Percentiles rank a stretch among this genome's conserved stretches.
Conservation (phyloP, 2,888 invertebrate genomes). For the Petrolisthes manimaculis region DNA sequence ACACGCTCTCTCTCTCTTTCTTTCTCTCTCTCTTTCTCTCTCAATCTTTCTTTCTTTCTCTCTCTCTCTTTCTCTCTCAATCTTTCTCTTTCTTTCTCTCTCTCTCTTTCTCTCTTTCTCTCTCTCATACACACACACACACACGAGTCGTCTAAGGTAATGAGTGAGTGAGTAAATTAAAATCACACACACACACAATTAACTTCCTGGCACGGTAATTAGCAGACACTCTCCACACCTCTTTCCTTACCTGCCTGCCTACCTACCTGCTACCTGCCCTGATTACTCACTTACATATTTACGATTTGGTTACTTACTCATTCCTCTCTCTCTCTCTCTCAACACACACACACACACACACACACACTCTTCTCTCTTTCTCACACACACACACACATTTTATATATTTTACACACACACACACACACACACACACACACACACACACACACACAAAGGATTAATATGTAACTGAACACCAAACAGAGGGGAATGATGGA, state of each 20-base stretch:
- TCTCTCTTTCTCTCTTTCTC: background rate
- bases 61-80: too few relatives aligned
- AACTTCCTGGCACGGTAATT: too few relatives aligned
- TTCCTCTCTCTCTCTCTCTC: too few relatives aligned
- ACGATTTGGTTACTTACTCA: background rate
- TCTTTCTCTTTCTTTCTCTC: too few relatives aligned
- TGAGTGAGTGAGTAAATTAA: too few relatives aligned
- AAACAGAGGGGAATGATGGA: background rate
- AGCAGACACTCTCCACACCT: too few relatives aligned
- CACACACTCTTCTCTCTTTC: background rate
- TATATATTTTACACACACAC: constrained; percentile 31
- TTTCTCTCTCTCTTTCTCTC: too few relatives aligned
- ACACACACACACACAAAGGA: constrained; percentile 6
- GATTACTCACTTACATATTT: background rate
- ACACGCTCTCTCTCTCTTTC: too few relatives aligned
- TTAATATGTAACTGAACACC: background rate
- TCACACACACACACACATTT: constrained; percentile 32
- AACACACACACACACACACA: too few relatives aligned
- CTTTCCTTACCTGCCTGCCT: background rate
- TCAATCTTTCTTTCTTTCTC: too few relatives aligned
- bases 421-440: constrained; percentile 30
- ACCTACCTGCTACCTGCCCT: background rate
- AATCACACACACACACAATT: background rate
- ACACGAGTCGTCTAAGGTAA: too few relatives aligned
- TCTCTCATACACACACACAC: too few relatives aligned